Conservation (phyloP, 2,888 invertebrate genomes). For the Cotesia congregata region DNA sequence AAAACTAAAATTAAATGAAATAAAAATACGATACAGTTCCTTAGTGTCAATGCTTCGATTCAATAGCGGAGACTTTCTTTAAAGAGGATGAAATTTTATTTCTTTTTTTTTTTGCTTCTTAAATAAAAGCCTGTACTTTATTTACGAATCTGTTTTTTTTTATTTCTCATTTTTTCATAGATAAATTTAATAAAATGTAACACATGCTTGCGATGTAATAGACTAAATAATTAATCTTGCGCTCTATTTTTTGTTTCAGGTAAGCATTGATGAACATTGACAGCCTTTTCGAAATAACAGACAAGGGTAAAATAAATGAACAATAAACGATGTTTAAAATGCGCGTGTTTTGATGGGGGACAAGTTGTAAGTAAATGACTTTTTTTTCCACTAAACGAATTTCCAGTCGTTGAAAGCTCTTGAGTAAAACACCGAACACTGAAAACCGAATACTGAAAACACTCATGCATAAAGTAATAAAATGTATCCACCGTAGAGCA, state of each 20-base stretch:
- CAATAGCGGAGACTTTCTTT: constrained; percentile 15
- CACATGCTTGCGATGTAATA: constrained; percentile 16
- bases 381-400: constrained; percentile 16
- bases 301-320: background rate
- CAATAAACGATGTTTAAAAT: background rate
- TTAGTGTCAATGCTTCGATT: constrained; percentile 15
- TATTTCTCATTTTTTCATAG: background rate
- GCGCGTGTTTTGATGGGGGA: background rate
- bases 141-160: background rate
- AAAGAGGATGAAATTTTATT: constrained; percentile 5
- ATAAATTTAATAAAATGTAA: constrained; percentile 18
- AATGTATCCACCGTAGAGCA: background rate
- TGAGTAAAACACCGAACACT: background rate
- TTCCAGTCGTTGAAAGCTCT: constrained; percentile 7
- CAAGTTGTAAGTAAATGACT: background rate
- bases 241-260: constrained; percentile 47
- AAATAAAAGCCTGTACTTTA: constrained; percentile 8
- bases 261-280: constrained; percentile 39
- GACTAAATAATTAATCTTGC: constrained; percentile 45
- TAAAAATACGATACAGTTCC: constrained; percentile 26
- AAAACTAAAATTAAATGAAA: constrained; percentile 22
- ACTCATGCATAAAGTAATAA: background rate
- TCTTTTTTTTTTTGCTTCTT: background rate
- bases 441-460: background rate
- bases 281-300: constrained; percentile 17